phyloP scores from a whole-genome alignment of 2,888 invertebrate genomes.

The Lepidonotus clava region DNA sequence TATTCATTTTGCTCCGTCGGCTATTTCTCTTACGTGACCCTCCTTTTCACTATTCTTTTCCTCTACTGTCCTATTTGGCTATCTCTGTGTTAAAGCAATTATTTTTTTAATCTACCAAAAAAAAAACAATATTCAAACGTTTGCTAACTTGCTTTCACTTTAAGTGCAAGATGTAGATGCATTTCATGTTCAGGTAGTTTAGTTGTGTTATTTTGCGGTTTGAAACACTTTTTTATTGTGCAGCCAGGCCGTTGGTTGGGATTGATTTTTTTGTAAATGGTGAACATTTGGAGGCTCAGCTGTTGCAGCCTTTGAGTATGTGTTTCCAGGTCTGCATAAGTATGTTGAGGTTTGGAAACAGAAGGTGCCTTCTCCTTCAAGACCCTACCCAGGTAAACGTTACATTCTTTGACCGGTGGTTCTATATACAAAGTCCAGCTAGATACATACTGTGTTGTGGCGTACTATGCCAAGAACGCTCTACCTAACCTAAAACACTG shows the following conservation, averaged over 20 bases:
- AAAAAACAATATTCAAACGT: background rate
- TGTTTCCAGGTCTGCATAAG: slow-evolving; percentile 54
- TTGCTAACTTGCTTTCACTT: slow-evolving; percentile 2
- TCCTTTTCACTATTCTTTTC: background rate
- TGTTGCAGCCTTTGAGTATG: slow-evolving; percentile 50
- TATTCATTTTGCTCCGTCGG: background rate
- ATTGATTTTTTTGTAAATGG: background rate
- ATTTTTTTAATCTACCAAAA: background rate
- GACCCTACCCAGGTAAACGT: slow-evolving; percentile 46
- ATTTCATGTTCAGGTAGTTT: background rate
- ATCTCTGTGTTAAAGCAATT: background rate
- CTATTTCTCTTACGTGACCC: background rate
- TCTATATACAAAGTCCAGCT: slow-evolving; percentile 9
- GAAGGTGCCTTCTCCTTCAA: slow-evolving; percentile 53
- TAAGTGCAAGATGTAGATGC: slow-evolving; percentile 22
- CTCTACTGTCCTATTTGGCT: background rate
- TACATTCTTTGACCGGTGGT: slow-evolving; percentile 34
- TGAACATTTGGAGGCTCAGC: background rate
- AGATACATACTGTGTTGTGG: slow-evolving; percentile 50
- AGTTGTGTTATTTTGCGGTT: background rate
- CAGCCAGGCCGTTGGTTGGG: slow-evolving; percentile 25
- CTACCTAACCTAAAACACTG: background rate
- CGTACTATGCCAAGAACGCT: slow-evolving; percentile 38
- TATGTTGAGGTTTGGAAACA: slow-evolving; percentile 54
- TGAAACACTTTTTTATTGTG: background rate